Conservation (phyloP, 2,888 invertebrate species). For the Teinopalpus imperialis region DNA sequence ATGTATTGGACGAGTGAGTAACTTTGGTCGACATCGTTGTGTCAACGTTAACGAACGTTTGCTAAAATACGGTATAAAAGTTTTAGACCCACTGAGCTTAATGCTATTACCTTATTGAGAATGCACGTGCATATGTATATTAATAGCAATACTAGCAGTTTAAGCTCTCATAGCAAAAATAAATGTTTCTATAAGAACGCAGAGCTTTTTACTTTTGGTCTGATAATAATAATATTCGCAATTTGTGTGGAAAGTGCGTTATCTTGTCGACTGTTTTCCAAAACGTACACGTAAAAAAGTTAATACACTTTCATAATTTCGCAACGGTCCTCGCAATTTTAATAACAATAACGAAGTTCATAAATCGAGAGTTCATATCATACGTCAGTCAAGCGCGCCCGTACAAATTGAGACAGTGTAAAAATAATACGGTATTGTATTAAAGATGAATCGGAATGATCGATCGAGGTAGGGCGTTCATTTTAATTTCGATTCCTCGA, state of each 20-base stretch:
- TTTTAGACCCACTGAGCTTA: too few species aligned
- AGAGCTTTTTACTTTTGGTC: too few species aligned
- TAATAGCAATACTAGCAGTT: too few species aligned
- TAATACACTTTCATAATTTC: constrained; percentile 28
- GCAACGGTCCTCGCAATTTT: constrained; percentile 33
- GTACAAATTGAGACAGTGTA: constrained; percentile 75
- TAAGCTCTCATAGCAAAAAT: too few species aligned
- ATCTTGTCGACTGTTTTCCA: constrained; percentile 7
- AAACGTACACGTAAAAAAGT: constrained; percentile 18
- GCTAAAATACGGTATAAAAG: too few species aligned
- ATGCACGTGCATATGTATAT: too few species aligned
- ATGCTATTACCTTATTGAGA: too few species aligned
- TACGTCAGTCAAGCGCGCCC: constrained; percentile 58
- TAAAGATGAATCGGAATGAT: constrained; percentile 76
- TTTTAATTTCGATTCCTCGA: constrained; percentile 78
- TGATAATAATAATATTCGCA: too few species aligned
- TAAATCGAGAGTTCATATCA: constrained; percentile 55
- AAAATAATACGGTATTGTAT: constrained; percentile 74
- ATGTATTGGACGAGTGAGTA: too few species aligned
- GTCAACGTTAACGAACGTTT: too few species aligned
- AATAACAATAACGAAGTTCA: constrained; percentile 48
- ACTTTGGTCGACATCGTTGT: too few species aligned
- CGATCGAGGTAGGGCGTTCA: constrained; percentile 76
- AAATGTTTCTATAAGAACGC: too few species aligned
- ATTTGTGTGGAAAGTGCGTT: background rate